phyloP scores from a whole-genome alignment of 2,888 invertebrate genomes.

The Machimus atricapillus region DNA sequence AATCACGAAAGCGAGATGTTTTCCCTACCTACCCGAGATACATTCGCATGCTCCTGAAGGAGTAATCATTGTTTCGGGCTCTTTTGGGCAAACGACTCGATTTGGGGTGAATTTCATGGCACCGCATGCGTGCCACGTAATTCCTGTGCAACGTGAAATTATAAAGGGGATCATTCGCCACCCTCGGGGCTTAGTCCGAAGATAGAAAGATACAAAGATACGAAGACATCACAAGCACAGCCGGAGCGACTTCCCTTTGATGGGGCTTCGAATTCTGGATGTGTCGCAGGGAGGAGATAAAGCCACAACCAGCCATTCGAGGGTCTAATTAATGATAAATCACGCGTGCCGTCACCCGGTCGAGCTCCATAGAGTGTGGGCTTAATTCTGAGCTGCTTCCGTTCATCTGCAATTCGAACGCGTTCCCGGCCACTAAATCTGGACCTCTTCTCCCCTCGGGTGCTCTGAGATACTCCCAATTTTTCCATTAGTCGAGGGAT shows the following conservation, averaged over 20 bases:
- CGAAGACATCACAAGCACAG: not conserved
- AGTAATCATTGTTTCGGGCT: not conserved
- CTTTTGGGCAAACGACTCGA: slow-evolving; percentile 2
- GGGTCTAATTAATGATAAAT: slow-evolving; percentile 24
- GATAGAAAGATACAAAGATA: slow-evolving; percentile 26
- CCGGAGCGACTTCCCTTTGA: not conserved
- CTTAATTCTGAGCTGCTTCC: slow-evolving; percentile 13
- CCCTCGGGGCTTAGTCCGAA: not conserved
- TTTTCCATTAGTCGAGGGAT: not conserved
- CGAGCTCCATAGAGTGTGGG: not conserved
- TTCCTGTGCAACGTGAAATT: not conserved
- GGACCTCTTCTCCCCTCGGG: not conserved
- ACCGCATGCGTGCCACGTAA: slow-evolving; percentile 2
- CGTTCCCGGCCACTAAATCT: not conserved
- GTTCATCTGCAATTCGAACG: not conserved
- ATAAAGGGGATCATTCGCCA: slow-evolving; percentile 10
- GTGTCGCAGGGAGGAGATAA: not conserved
- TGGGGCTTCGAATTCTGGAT: not conserved
- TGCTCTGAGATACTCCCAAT: not conserved
- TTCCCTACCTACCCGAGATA: not conserved
- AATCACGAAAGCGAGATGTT: not conserved
- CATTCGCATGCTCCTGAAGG: not conserved
- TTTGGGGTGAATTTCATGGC: not conserved
- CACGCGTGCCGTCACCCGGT: slow-evolving; percentile 13
- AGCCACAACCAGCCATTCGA: not conserved